Conservation (phyloP, 2,113 vertebrate species). For the Ramphastos sulfuratus region DNA sequence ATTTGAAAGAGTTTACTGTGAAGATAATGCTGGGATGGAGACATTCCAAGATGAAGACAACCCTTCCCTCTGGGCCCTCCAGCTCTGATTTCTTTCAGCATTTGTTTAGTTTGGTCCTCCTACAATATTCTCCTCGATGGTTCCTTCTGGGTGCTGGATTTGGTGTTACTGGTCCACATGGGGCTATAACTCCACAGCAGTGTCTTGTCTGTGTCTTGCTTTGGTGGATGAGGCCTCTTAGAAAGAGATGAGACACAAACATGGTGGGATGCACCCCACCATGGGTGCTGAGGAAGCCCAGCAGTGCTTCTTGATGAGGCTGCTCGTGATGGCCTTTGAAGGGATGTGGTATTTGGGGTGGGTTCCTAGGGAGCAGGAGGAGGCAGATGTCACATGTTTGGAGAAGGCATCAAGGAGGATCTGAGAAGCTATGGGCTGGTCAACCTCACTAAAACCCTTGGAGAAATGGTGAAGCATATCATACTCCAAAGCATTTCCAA, state of each 20-base stretch:
- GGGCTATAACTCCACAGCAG: neutral
- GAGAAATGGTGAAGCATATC: neutral
- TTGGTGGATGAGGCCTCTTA: neutral
- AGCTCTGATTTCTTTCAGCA: neutral
- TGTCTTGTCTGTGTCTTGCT: neutral
- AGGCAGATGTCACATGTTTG: neutral
- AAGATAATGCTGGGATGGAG: neutral
- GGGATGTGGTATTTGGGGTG: rapidly evolving
- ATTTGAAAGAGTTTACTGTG: rapidly evolving
- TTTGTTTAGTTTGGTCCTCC: neutral
- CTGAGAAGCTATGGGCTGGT: neutral
- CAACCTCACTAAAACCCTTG: rapidly evolving
- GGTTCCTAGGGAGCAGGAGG: neutral
- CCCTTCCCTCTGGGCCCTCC: neutral
- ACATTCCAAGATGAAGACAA: rapidly evolving
- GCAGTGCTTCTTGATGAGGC: neutral
- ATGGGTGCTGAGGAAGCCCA: neutral
- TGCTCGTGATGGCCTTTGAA: neutral
- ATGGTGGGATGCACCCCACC: neutral
- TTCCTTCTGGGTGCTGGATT: neutral
- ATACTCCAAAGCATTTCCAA: neutral
- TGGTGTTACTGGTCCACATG: neutral
- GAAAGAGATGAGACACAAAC: neutral
- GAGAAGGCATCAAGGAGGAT: neutral
- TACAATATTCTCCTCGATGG: rapidly evolving